Conservation (phyloP, 1,140 invertebrate species). For the Telenomus remus region DNA sequence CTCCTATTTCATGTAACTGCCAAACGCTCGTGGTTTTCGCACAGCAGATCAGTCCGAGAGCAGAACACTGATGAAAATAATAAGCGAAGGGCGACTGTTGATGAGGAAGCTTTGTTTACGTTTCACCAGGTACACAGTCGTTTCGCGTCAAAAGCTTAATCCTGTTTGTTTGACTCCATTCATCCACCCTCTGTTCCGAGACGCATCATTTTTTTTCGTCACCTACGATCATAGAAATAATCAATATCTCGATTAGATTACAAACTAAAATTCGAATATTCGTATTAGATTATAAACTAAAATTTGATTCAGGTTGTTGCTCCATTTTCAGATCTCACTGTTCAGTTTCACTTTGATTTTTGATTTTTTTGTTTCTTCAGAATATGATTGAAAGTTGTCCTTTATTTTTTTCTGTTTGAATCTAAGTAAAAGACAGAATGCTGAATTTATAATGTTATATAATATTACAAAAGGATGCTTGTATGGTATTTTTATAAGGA, state of each 20-base stretch:
- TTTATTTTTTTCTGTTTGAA: no score
- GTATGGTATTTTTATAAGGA: no score
- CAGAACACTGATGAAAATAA: conserved; percentile 50
- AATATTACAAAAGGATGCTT: no score
- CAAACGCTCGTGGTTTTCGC: conserved; percentile 67
- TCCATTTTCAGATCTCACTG: no score
- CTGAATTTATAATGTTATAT: neutral
- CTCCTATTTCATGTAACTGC: conserved; percentile 69
- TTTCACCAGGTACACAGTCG: conserved; percentile 43
- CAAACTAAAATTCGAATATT: no score
- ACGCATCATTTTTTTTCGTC: conserved; percentile 6
- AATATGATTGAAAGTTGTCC: no score
- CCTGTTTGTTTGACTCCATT: conserved; percentile 40
- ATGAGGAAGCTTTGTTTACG: conserved; percentile 54
- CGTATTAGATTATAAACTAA: no score
- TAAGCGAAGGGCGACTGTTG: conserved; percentile 55
- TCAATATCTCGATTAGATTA: no score
- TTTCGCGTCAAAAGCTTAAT: conserved; percentile 49
- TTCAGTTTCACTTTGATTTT: no score
- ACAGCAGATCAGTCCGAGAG: conserved; percentile 40
- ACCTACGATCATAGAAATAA: neutral
- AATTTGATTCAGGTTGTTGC: no score
- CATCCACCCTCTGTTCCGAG: conserved; percentile 37
- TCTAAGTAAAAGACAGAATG: no score
- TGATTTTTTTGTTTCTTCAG: no score